Conservation (phyloP, 2,797 vertebrate genomes). For the Ceyx erithaca region DNA sequence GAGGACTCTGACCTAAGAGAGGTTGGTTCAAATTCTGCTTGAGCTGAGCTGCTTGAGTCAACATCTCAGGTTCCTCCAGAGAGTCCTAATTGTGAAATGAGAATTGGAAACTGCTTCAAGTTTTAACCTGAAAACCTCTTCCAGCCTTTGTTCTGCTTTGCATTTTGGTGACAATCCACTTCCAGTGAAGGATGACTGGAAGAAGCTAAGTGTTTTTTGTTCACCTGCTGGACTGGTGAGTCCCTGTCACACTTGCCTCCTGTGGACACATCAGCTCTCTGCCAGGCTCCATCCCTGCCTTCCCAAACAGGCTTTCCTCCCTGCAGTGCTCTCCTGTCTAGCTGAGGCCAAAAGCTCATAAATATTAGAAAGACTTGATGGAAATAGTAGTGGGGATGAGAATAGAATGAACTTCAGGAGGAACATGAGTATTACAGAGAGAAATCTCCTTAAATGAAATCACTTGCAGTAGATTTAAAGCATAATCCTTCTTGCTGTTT, state of each 20-base stretch:
- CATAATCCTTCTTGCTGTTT: constrained; percentile 26
- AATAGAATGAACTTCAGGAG: constrained; percentile 23
- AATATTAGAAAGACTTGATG: neutral
- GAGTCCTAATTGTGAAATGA: neutral
- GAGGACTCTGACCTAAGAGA: neutral
- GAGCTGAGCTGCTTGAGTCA: neutral
- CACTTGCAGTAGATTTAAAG: constrained; percentile 39
- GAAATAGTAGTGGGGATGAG: neutral
- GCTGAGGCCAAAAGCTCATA: neutral
- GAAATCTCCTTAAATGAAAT: constrained; percentile 58
- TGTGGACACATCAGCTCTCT: neutral
- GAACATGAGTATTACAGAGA: constrained; percentile 17
- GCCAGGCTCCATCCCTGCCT: neutral
- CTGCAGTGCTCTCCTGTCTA: neutral
- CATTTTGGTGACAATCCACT: neutral
- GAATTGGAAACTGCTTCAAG: neutral
- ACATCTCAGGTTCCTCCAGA: neutral
- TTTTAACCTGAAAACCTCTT: neutral
- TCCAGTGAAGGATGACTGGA: neutral
- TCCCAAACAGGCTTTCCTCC: neutral
- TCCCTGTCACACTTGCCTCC: neutral
- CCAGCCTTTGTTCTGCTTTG: neutral
- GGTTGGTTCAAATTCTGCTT: neutral
- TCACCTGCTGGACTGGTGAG: neutral
- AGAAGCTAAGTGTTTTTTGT: neutral